These are phyloP conservation scores for Anolis sagrei DNA, from an alignment of 2,113 vertebrate species.

Conservation along the genomic window DNA sequence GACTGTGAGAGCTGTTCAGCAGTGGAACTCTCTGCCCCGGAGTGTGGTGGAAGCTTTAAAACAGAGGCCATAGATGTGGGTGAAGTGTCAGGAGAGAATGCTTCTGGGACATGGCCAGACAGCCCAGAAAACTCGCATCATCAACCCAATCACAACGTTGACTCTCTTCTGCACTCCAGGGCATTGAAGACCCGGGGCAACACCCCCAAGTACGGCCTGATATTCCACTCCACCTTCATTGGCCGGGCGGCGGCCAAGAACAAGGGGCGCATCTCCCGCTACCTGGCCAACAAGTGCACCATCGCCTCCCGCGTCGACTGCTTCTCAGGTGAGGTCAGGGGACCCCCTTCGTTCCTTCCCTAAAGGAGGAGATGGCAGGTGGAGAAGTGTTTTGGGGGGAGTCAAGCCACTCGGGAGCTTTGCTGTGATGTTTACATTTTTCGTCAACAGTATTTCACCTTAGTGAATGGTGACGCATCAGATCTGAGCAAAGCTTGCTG, in stretches of 20 bases:
- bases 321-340: conserved; percentile 86
- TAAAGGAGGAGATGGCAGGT: too few species aligned
- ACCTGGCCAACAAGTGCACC: conserved; percentile 96
- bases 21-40: too few species aligned
- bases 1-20: too few species aligned
- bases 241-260: conserved; percentile 95
- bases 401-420: not conserved
- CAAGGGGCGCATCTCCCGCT: conserved; percentile 97
- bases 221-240: conserved; percentile 98
- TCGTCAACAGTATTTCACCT: conserved; percentile 96
- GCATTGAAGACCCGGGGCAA: conserved; percentile 94
- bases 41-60: too few species aligned
- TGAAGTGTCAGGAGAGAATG: too few species aligned
- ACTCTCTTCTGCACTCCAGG: conserved; percentile 70
- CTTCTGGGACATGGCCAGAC: too few species aligned
- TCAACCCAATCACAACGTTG: not conserved
- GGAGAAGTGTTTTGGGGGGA: too few species aligned
- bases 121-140: too few species aligned
- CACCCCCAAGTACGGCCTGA: conserved; percentile 96
- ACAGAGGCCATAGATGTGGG: too few species aligned
- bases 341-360: too few species aligned
- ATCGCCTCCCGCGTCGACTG: conserved; percentile 96
- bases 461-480: conserved; percentile 85
- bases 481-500: conserved; percentile 84
- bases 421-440: conserved; percentile 94